Evolutionary conservation across 2,888 invertebrate species (phyloP).

Genomic region (Sepiola atlantica): DNA sequence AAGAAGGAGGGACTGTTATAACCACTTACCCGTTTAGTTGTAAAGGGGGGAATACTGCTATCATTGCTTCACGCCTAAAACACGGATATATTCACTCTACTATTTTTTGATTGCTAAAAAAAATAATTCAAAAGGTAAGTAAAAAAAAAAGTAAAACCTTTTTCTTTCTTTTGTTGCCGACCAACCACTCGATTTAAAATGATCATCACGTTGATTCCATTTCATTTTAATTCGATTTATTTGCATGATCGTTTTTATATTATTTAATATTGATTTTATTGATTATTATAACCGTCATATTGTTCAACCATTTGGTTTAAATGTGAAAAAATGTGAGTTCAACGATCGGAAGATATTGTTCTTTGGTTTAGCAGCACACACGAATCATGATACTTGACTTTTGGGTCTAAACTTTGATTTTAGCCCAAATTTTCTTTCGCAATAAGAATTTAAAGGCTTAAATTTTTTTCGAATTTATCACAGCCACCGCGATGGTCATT

Average conservation of each 20-base stretch:
- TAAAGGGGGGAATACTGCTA: neutral
- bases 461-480: no score
- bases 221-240: neutral
- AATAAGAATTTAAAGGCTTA: no score
- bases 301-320: no score
- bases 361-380: no score
- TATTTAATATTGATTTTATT: neutral
- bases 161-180: neutral
- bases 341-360: no score
- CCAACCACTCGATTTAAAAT: neutral
- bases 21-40: neutral
- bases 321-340: no score
- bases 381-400: no score
- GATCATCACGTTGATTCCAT: no score
- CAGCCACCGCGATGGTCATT: no score
- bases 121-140: neutral
- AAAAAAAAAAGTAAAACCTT: neutral
- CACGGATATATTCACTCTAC: neutral
- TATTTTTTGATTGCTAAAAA: neutral
- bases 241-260: neutral
- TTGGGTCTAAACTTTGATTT: no score
- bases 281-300: no score
- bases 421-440: no score
- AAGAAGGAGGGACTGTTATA: neutral
- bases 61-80: neutral